phyloP scores from a whole-genome alignment of 2,797 vertebrate species.

The Lepilemur ruficaudatus region DNA sequence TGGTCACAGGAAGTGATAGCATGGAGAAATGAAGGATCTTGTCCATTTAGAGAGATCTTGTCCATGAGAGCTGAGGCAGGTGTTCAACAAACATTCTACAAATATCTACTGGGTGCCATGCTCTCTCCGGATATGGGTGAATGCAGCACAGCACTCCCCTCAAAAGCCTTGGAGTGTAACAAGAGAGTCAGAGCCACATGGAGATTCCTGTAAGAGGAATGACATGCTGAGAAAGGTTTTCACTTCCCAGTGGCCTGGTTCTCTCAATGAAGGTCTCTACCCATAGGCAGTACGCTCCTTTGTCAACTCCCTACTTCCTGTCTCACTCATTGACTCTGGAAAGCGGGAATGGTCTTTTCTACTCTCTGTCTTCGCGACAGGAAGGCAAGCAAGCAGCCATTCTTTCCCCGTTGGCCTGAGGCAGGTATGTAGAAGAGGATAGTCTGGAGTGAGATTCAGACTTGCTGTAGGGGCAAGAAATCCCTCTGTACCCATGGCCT shows the following conservation, averaged over 20 bases:
- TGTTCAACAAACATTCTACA: background rate
- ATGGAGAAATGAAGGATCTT: background rate
- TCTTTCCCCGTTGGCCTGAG: background rate
- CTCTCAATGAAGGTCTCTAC: background rate
- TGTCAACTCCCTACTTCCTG: background rate
- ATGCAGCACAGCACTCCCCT: background rate
- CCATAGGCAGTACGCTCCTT: background rate
- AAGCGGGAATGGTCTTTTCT: too few relatives aligned
- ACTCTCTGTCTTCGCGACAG: background rate
- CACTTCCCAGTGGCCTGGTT: background rate
- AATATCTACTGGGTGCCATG: background rate
- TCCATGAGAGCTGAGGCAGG: background rate
- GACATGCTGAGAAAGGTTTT: background rate
- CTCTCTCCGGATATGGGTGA: background rate
- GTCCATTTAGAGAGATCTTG: background rate
- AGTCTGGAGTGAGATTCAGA: background rate
- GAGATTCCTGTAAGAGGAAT: background rate
- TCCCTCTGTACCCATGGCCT: background rate
- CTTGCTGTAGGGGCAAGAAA: background rate
- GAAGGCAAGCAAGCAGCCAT: too few relatives aligned
- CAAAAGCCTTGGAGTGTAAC: background rate
- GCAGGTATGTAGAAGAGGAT: rapidly evolving
- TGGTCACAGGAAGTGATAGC: background rate
- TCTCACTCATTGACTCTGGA: background rate
- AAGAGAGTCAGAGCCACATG: background rate